Percentiles rank a stretch among this genome's conserved stretches.
phyloP scores from a whole-genome alignment of 2,888 invertebrate genomes.

The Sinohyriopsis cumingii region DNA sequence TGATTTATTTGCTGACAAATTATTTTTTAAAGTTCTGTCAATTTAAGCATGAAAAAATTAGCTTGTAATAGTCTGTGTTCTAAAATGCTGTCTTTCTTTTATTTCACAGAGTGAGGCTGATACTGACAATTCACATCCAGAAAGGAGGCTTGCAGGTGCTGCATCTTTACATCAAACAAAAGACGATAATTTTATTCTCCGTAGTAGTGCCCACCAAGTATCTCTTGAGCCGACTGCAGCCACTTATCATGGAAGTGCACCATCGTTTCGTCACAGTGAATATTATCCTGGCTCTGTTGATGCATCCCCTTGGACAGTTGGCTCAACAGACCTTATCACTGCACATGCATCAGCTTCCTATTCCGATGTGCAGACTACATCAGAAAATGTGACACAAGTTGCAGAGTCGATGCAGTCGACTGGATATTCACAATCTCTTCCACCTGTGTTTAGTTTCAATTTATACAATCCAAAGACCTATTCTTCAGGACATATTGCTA shows the following conservation, averaged over 20 bases:
- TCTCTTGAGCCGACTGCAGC: conserved; percentile 6
- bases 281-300: not conserved
- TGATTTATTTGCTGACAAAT: too few relatives aligned
- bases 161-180: conserved; percentile 45
- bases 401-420: too few relatives aligned
- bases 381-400: too few relatives aligned
- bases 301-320: too few relatives aligned
- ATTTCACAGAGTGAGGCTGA: conserved; percentile 47
- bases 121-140: conserved; percentile 38
- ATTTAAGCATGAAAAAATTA: too few relatives aligned
- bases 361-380: too few relatives aligned
- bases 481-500: conserved; percentile 18
- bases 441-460: conserved; percentile 24
- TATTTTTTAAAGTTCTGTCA: too few relatives aligned
- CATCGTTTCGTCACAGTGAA: conserved; percentile 2
- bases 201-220: conserved; percentile 44
- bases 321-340: too few relatives aligned
- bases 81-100: not conserved
- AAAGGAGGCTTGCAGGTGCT: conserved; percentile 50
- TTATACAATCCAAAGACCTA: conserved; percentile 40
- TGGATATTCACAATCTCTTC: conserved; percentile 18
- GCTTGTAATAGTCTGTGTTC: too few relatives aligned
- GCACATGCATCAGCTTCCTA: too few relatives aligned
- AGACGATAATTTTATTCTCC: conserved; percentile 58
- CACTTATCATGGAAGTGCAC: not conserved